Evolutionary conservation across 1,140 invertebrate species (phyloP).

Genomic region (Schlechtendalia chinensis): DNA sequence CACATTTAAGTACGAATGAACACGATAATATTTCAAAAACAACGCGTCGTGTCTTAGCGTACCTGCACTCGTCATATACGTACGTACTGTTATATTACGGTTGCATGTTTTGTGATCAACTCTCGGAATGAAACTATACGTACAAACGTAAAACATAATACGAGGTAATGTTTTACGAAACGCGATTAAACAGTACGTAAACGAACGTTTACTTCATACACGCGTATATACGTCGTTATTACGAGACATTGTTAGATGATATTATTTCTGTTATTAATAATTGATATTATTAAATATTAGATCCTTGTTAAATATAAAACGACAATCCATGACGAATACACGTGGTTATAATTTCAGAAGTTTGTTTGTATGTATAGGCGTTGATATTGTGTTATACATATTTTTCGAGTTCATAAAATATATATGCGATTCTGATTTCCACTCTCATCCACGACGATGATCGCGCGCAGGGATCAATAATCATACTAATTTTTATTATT

Average conservation of each 20-base stretch:
- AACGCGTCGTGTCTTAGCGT: conserved; percentile 4
- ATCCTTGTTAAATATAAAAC: background rate
- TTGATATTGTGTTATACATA: too few relatives aligned
- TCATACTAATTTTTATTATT: too few relatives aligned
- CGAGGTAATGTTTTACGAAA: background rate
- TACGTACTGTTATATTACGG: background rate
- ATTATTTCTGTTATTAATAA: background rate
- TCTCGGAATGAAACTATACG: background rate
- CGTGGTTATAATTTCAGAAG: too few relatives aligned
- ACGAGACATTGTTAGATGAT: background rate
- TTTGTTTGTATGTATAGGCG: too few relatives aligned
- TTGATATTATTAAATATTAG: background rate
- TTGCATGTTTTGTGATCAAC: background rate
- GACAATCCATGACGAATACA: background rate
- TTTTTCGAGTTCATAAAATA: too few relatives aligned
- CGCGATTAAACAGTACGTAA: background rate
- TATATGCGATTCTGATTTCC: too few relatives aligned
- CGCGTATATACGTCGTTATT: background rate
- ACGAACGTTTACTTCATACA: background rate
- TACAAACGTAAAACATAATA: background rate
- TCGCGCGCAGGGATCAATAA: too few relatives aligned
- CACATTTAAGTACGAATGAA: background rate
- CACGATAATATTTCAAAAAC: background rate
- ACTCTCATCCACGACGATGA: too few relatives aligned
- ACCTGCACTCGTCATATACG: background rate